Conservation (phyloP, 2,888 invertebrate genomes). For the Drosophila peninsularis region DNA sequence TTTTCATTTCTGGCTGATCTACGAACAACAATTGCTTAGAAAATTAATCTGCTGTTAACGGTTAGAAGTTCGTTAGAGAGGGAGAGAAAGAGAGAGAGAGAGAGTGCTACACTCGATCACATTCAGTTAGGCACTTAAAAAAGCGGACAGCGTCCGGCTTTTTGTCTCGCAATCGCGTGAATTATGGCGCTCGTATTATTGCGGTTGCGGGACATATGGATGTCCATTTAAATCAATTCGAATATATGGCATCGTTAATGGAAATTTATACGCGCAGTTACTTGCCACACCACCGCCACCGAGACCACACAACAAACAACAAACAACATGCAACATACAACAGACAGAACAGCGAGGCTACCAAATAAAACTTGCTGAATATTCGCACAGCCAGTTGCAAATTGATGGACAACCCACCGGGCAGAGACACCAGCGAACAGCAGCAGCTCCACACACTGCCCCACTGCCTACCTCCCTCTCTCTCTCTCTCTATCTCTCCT, state of each 20-base stretch:
- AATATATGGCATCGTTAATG: constrained; percentile 80
- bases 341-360: constrained; percentile 39
- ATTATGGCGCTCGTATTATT: constrained; percentile 65
- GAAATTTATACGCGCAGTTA: constrained; percentile 79
- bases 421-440: constrained; percentile 43
- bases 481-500: background rate
- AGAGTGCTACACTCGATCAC: too few relatives aligned
- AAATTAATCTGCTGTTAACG: constrained; percentile 71
- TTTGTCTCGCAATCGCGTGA: constrained; percentile 54
- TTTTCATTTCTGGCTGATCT: constrained; percentile 79
- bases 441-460: constrained; percentile 1
- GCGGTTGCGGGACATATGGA: constrained; percentile 71
- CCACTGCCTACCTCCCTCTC: background rate
- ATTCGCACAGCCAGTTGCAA: constrained; percentile 72
- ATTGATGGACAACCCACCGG: constrained; percentile 76
- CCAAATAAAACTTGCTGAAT: constrained; percentile 78
- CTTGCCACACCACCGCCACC: constrained; percentile 46
- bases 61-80: constrained; percentile 75
- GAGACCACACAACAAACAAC: constrained; percentile 42
- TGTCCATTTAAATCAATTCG: constrained; percentile 82
- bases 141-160: background rate
- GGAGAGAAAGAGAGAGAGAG: too few relatives aligned
- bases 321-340: constrained; percentile 34
- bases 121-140: background rate
- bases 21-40: constrained; percentile 20